phyloP scores from a whole-genome alignment of 2,797 vertebrate genomes.

The Thamnophis elegans region DNA sequence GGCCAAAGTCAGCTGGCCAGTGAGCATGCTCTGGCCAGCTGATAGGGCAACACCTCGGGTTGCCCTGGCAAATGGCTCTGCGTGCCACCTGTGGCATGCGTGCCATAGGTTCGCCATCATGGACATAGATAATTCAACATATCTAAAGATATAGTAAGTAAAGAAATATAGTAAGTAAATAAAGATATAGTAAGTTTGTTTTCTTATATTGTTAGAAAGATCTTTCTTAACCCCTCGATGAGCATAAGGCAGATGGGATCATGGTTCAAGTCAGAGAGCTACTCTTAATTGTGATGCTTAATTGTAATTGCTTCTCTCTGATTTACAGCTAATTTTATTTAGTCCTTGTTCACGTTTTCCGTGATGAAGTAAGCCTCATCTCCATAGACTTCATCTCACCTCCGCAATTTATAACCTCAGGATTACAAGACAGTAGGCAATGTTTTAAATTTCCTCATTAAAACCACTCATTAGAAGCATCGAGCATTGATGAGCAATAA shows the following conservation, averaged over 20 bases:
- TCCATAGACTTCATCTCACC: slow-evolving; percentile 16
- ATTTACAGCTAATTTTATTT: neutral
- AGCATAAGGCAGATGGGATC: neutral
- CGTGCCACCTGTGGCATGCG: too few species aligned
- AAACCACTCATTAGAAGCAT: slow-evolving; percentile 15
- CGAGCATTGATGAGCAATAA: slow-evolving; percentile 26
- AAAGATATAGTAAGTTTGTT: neutral
- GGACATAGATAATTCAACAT: neutral
- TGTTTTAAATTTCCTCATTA: slow-evolving; percentile 30
- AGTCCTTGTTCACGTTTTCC: slow-evolving; percentile 2
- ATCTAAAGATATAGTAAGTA: neutral
- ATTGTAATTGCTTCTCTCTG: neutral
- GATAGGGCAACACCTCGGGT: too few species aligned
- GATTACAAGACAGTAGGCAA: slow-evolving; percentile 39
- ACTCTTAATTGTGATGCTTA: slow-evolving; percentile 8
- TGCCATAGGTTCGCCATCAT: too few species aligned
- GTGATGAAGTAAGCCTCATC: slow-evolving; percentile 26
- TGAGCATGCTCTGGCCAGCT: too few species aligned
- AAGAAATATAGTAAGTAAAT: too few species aligned
- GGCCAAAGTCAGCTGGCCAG: too few species aligned
- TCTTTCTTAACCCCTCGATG: neutral
- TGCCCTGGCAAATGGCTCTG: too few species aligned
- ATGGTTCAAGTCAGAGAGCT: slow-evolving; percentile 14
- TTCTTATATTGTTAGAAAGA: neutral
- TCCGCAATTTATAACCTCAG: slow-evolving; percentile 23